Conservation (phyloP, 2,113 vertebrate species). For the Macaca nemestrina region DNA sequence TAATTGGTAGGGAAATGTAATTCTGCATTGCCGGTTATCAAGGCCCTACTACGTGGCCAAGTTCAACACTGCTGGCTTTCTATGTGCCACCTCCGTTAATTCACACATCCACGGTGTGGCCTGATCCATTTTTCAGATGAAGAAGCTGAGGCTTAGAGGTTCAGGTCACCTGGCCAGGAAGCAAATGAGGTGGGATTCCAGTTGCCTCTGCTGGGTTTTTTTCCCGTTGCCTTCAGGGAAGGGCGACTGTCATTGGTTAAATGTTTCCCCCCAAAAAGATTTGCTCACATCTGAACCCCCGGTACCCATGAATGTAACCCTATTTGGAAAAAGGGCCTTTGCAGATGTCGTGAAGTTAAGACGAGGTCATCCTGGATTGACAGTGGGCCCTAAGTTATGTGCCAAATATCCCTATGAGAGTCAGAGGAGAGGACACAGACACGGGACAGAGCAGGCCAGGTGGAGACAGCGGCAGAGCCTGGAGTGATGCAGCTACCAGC, state of each 20-base stretch:
- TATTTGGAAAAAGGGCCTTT: not conserved
- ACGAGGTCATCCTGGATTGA: not conserved
- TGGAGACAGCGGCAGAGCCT: not conserved
- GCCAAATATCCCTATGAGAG: not conserved
- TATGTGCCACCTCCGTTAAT: rapidly evolving
- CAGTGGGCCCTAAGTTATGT: not conserved
- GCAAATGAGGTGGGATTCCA: not conserved
- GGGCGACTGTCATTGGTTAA: rapidly evolving
- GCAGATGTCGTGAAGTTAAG: no score
- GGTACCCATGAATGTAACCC: rapidly evolving
- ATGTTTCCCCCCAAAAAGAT: rapidly evolving
- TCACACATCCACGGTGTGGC: rapidly evolving
- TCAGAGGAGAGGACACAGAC: not conserved
- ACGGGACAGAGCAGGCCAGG: rapidly evolving
- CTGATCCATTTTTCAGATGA: not conserved
- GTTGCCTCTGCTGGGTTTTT: rapidly evolving
- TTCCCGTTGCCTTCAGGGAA: rapidly evolving
- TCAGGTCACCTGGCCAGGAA: rapidly evolving
- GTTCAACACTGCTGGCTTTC: not conserved
- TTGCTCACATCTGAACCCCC: rapidly evolving
- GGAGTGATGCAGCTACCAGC: rapidly evolving
- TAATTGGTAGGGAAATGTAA: not conserved
- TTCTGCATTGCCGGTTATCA: not conserved
- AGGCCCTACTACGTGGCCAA: not conserved
- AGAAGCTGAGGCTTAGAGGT: not conserved